Conservation (phyloP, 1,140 invertebrate genomes). For the Ladona fulva region DNA sequence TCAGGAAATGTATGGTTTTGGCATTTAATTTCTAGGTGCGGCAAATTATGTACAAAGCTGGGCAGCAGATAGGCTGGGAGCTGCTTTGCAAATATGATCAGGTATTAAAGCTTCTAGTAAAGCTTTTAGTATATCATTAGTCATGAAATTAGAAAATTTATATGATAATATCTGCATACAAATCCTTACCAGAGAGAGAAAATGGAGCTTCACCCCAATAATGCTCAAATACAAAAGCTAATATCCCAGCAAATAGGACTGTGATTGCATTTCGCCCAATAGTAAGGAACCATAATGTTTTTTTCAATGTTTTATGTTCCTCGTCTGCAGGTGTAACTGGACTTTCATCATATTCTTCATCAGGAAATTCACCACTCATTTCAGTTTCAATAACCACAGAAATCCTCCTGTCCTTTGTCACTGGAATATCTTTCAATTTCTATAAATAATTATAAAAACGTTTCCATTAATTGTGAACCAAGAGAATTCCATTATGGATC, state of each 20-base stretch:
- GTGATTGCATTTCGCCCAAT: conserved; percentile 69
- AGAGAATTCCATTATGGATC: no score
- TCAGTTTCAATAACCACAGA: neutral
- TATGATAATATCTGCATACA: no score
- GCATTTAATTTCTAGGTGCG: no score
- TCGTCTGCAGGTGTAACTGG: conserved; percentile 23
- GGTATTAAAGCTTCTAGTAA: no score
- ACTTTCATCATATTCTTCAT: neutral
- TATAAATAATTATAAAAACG: conserved; percentile 30
- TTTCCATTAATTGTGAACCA: no score
- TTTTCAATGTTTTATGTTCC: conserved; percentile 33
- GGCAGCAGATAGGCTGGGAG: no score
- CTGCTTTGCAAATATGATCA: no score
- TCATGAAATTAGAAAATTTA: no score
- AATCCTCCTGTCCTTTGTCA: conserved; percentile 31
- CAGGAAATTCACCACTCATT: no score
- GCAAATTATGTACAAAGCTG: no score
- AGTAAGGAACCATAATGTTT: conserved; percentile 58
- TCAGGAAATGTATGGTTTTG: no score
- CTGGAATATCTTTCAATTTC: conserved; percentile 55
- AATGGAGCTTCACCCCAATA: conserved; percentile 36
- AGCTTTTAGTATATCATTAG: no score
- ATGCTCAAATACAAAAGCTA: conserved; percentile 23
- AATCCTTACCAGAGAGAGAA: conserved; percentile 37
- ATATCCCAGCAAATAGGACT: conserved; percentile 43